Evolutionary conservation across 64 coral and sea anemone species (phyloP).

Genomic region (Astreopora myriophthalma): DNA sequence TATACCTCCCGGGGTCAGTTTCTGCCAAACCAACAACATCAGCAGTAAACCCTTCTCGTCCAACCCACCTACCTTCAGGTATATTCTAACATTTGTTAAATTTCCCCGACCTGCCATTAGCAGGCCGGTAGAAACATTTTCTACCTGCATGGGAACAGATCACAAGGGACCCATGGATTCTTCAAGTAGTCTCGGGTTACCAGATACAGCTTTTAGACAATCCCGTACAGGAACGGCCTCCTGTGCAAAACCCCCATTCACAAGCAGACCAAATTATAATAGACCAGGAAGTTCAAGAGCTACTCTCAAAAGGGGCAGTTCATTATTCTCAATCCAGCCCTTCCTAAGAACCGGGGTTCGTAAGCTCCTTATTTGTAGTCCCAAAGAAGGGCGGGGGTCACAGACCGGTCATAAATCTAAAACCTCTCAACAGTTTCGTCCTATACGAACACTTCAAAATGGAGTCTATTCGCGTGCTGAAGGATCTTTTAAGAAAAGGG

Average conservation of each 20-base stretch:
- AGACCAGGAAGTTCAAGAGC: constrained; percentile 71
- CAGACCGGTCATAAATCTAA: constrained; percentile 67
- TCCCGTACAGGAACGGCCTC: not conserved
- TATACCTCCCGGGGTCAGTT: not conserved
- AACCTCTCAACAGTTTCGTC: constrained; percentile 47
- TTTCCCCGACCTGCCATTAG: constrained; percentile 1
- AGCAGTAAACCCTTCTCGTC: not conserved
- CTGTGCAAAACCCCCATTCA: not conserved
- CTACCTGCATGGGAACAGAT: constrained; percentile 56
- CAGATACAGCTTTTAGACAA: too few species aligned
- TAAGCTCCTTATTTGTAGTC: constrained; percentile 62
- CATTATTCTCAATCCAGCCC: constrained; percentile 22
- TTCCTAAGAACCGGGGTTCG: constrained; percentile 31
- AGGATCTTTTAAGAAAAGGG: constrained; percentile 71
- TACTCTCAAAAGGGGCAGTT: constrained; percentile 69
- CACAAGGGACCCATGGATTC: constrained; percentile 62
- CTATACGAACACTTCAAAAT: constrained; percentile 75
- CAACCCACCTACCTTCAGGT: constrained; percentile 27
- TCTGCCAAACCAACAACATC: not conserved
- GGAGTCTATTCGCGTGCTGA: constrained; percentile 56
- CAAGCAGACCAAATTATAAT: constrained; percentile 33
- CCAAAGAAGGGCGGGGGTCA: constrained; percentile 60
- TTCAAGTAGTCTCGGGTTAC: constrained; percentile 35
- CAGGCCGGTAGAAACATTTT: constrained; percentile 58
- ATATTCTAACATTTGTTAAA: constrained; percentile 42